Percentiles rank a stretch among this genome's conserved stretches.
These are phyloP conservation scores for Pelodiscus sinensis DNA, from an alignment of 2,113 vertebrate species.

Conservation along the genomic window DNA sequence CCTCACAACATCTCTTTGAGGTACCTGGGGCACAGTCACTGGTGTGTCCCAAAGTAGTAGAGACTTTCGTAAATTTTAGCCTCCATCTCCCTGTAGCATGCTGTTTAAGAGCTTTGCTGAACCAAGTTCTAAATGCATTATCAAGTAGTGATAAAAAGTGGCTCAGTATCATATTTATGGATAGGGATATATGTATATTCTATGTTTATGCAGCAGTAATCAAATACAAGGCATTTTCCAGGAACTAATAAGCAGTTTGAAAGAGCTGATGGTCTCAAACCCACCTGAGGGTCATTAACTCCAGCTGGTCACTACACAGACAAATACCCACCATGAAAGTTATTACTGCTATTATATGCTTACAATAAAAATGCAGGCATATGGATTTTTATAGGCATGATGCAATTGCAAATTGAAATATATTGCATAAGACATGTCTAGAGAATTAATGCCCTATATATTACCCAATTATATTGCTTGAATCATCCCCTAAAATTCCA, in stretches of 20 bases:
- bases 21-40: neutral
- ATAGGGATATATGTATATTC: neutral
- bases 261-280: conserved; percentile 35
- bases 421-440: neutral
- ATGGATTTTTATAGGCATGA: conserved; percentile 45
- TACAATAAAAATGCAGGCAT: conserved; percentile 36
- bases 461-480: conserved; percentile 26
- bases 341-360: neutral
- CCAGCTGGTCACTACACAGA: conserved; percentile 19
- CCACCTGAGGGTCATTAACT: conserved; percentile 39
- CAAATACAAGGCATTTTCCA: conserved; percentile 35
- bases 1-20: neutral
- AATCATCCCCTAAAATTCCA: conserved; percentile 33
- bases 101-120: conserved; percentile 1
- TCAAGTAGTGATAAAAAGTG: neutral
- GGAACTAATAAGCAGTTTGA: conserved; percentile 54
- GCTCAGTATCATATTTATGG: neutral
- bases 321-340: conserved; percentile 28
- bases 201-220: conserved; percentile 39
- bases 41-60: neutral
- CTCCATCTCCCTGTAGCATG: neutral
- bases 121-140: neutral
- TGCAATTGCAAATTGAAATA: conserved; percentile 3
- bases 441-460: conserved; percentile 36
- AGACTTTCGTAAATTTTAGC: neutral